Percentiles rank a stretch among this genome's conserved stretches.
Conservation (phyloP, 2,113 vertebrate species). For the Peromyscus leucopus region DNA sequence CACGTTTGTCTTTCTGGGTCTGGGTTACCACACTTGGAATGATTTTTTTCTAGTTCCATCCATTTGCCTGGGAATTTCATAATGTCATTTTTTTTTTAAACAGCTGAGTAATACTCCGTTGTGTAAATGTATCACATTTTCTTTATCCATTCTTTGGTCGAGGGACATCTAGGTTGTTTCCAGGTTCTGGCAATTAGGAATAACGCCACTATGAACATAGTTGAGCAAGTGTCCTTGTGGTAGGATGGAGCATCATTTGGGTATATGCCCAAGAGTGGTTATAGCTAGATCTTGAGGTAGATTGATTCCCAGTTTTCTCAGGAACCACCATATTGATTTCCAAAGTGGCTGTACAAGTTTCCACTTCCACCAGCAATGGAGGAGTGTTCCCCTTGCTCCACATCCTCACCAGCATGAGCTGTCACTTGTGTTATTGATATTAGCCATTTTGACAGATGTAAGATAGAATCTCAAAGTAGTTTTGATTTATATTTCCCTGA, state of each 20-base stretch:
- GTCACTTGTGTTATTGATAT: neutral
- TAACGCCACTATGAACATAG: neutral
- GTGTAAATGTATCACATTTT: neutral
- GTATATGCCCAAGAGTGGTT: neutral
- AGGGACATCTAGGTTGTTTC: neutral
- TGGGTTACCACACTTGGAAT: neutral
- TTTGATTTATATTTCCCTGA: neutral
- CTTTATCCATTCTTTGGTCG: neutral
- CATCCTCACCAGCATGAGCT: neutral
- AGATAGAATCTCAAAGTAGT: neutral
- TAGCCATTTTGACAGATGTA: neutral
- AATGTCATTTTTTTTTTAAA: neutral
- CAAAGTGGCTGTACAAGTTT: neutral
- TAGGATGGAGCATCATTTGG: neutral
- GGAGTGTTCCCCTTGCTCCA: neutral
- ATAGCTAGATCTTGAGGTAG: neutral
- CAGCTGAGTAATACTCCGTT: neutral
- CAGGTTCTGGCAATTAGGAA: neutral
- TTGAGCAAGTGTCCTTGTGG: neutral
- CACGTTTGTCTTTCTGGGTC: neutral
- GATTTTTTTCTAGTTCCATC: neutral
- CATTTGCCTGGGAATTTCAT: neutral
- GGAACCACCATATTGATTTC: neutral
- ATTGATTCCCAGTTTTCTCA: neutral
- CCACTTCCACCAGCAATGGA: neutral